phyloP scores from a whole-genome alignment of 2,888 invertebrate species.

The Melinaea marsaeus region DNA sequence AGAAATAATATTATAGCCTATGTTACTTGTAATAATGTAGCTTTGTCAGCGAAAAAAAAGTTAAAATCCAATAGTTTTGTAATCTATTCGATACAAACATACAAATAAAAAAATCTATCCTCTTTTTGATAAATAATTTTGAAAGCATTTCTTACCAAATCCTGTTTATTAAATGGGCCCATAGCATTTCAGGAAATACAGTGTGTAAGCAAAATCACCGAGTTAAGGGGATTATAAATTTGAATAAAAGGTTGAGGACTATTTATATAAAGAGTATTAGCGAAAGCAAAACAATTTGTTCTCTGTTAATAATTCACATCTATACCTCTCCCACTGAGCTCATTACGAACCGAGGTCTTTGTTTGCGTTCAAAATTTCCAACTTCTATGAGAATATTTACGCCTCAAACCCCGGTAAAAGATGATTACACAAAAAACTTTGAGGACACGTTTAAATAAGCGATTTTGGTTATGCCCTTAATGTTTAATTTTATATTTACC shows the following conservation, averaged over 20 bases:
- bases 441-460: neutral
- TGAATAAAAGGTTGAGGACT: neutral
- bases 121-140: too few species aligned
- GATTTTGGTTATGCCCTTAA: neutral
- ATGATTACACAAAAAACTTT: slow-evolving; percentile 9
- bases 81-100: too few species aligned
- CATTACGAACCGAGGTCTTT: slow-evolving; percentile 15
- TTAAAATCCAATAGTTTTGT: too few species aligned
- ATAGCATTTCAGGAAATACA: too few species aligned
- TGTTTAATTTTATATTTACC: neutral
- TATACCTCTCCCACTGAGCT: slow-evolving; percentile 9
- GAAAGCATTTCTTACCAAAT: too few species aligned
- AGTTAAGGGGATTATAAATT: neutral
- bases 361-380: slow-evolving; percentile 17
- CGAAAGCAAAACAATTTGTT: slow-evolving; percentile 8
- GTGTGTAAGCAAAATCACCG: neutral
- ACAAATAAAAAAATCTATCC: too few species aligned
- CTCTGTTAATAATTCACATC: slow-evolving; percentile 9
- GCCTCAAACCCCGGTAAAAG: neutral
- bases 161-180: too few species aligned
- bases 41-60: too few species aligned
- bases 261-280: neutral
- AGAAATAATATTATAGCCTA: too few species aligned
- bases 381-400: slow-evolving; percentile 21
- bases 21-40: too few species aligned